These are phyloP conservation scores for Oxyruncus cristatus DNA, from an alignment of 2,113 vertebrate genomes.

Conservation along the genomic window DNA sequence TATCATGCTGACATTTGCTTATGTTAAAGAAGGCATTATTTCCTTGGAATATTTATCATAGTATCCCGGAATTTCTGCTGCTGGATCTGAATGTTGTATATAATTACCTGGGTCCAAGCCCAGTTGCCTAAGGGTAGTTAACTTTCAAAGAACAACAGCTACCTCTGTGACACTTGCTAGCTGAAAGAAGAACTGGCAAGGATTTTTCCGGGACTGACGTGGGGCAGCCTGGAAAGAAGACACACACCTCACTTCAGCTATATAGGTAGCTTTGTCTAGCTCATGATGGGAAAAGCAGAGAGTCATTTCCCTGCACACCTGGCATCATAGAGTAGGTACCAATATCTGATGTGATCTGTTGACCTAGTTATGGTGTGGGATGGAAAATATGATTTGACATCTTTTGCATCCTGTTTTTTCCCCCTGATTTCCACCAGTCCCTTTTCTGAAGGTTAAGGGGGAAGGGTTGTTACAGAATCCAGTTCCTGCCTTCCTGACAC, in stretches of 20 bases:
- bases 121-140: background rate
- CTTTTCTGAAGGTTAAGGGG: background rate
- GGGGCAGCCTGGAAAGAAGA: background rate
- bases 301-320: background rate
- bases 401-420: background rate
- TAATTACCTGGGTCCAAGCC: slow-evolving; percentile 27
- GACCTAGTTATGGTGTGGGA: slow-evolving; percentile 39
- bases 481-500: background rate
- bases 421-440: background rate
- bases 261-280: background rate
- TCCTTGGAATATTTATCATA: slow-evolving; percentile 51
- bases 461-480: background rate
- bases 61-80: slow-evolving; percentile 32
- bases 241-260: background rate
- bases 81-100: background rate
- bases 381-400: slow-evolving; percentile 45
- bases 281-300: background rate
- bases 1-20: slow-evolving; percentile 39
- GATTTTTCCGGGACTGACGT: background rate
- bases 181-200: background rate
- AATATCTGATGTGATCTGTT: slow-evolving; percentile 46
- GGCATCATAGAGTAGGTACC: background rate
- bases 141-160: background rate
- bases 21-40: slow-evolving; percentile 44
- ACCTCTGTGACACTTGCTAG: background rate